These are phyloP conservation scores for Lepidotrigona ventralis DNA, from an alignment of 1,140 invertebrate species.

Conservation along the genomic window DNA sequence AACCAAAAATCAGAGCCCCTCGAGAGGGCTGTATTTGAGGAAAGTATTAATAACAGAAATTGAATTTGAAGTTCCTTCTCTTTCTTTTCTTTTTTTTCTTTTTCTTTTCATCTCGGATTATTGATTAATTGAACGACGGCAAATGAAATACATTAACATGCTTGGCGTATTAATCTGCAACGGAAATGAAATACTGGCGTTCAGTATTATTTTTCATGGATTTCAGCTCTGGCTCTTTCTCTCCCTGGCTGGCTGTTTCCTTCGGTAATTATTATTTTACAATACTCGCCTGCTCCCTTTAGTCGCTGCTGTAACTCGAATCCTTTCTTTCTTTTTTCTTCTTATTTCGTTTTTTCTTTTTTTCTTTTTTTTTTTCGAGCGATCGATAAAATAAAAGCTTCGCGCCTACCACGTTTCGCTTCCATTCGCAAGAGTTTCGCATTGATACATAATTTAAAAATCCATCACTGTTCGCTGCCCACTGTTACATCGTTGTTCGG, in stretches of 20 bases:
- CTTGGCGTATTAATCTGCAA: not conserved
- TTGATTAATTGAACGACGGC: not conserved
- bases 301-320: not conserved
- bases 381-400: constrained; percentile 13
- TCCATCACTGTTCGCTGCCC: too few species aligned
- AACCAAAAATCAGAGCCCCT: not conserved
- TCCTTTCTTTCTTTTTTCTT: not conserved
- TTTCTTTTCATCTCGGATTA: not conserved
- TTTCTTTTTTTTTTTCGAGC: not conserved
- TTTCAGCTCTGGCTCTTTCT: not conserved
- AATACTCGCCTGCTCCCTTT: not conserved
- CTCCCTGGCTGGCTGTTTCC: not conserved
- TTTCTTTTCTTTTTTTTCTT: not conserved
- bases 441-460: constrained; percentile 14
- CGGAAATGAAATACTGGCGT: not conserved
- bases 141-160: constrained; percentile 3
- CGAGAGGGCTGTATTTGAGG: not conserved
- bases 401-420: not conserved
- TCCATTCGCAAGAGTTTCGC: not conserved
- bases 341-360: too few species aligned
- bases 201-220: not conserved
- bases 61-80: not conserved
- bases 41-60: not conserved
- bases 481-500: not conserved
- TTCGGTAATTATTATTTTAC: constrained; percentile 6